phyloP scores from a whole-genome alignment of 2,113 vertebrate genomes.

The Callocephalon fimbriatum region DNA sequence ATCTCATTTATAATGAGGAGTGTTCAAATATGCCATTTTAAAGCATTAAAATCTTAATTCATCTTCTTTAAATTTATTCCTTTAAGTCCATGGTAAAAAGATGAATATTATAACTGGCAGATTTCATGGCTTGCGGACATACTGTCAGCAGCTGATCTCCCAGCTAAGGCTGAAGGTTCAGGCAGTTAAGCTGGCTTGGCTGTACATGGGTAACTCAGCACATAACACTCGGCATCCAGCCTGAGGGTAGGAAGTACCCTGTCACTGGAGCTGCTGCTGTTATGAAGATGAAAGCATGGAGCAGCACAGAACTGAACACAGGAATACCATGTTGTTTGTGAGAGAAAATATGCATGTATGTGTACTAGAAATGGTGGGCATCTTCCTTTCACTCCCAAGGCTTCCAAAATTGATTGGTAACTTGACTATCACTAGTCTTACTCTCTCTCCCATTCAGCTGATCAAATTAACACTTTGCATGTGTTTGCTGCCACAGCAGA shows the following conservation, averaged over 20 bases:
- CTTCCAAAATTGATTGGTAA: neutral
- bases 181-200: neutral
- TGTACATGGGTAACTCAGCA: neutral
- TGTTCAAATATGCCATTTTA: conserved; percentile 14
- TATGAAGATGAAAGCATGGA: neutral
- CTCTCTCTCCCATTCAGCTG: neutral
- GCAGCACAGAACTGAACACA: neutral
- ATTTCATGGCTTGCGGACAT: neutral
- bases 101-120: neutral
- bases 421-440: neutral
- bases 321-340: neutral
- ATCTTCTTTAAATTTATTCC: neutral
- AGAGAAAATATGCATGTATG: neutral
- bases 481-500: neutral
- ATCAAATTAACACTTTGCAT: neutral
- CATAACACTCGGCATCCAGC: neutral
- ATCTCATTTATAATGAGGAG: neutral
- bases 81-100: neutral
- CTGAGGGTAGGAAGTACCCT: neutral
- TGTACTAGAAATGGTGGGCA: neutral
- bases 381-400: neutral
- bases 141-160: neutral
- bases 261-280: neutral
- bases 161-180: neutral
- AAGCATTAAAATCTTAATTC: neutral